Evolutionary conservation across 35 echinoderm and acorn worm genomes (phyloP).

Genomic region (Anneissia japonica): DNA sequence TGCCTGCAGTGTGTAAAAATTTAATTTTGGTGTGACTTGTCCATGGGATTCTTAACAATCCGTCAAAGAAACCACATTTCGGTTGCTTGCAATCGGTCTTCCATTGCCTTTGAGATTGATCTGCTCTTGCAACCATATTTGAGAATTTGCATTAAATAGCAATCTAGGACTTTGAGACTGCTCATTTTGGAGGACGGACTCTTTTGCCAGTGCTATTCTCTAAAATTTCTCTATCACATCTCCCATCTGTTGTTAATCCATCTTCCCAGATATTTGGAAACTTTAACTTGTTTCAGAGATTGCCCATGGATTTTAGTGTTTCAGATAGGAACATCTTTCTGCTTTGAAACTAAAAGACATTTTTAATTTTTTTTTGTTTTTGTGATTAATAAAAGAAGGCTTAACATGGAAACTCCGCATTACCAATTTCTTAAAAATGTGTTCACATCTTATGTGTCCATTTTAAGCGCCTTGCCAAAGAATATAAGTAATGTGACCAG

Average conservation of each 20-base stretch:
- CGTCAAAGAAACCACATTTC: not conserved
- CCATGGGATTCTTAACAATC: not conserved
- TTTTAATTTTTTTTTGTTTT: too few relatives aligned
- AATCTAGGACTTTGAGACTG: not conserved
- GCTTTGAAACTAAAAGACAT: not conserved
- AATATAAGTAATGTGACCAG: too few relatives aligned
- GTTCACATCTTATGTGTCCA: too few relatives aligned
- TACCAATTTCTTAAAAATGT: too few relatives aligned
- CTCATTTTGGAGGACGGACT: not conserved
- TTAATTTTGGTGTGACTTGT: not conserved
- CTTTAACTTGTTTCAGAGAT: not conserved
- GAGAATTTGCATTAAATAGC: not conserved
- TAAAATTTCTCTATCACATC: not conserved
- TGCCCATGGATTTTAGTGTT: not conserved
- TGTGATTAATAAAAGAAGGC: too few relatives aligned
- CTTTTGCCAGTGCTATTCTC: not conserved
- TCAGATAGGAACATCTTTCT: not conserved
- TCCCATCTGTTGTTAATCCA: not conserved
- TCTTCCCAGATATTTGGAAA: not conserved
- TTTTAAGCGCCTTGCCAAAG: too few relatives aligned
- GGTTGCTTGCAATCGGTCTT: not conserved
- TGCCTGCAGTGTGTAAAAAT: not conserved
- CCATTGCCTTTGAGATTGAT: conserved; percentile 1
- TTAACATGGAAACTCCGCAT: too few relatives aligned
- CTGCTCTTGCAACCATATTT: not conserved